phyloP scores from a whole-genome alignment of 2,113 vertebrate genomes.

The Clarias gariepinus region DNA sequence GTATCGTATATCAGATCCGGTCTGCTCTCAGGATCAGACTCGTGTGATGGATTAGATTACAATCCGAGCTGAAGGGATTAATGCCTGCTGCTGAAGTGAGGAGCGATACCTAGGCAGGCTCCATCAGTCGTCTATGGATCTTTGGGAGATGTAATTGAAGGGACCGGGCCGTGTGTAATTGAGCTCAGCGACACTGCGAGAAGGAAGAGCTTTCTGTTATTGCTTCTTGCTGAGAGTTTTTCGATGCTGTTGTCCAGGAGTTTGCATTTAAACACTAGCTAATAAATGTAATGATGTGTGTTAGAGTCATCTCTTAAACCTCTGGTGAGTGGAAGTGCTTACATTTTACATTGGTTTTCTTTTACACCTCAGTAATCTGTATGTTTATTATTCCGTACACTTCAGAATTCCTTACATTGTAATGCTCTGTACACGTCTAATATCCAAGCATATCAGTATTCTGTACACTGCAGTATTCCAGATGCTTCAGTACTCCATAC shows the following conservation, averaged over 20 bases:
- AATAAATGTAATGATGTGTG: neutral
- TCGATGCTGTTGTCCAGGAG: constrained; percentile 12
- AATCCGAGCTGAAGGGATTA: constrained; percentile 40
- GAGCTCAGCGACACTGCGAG: constrained; percentile 60
- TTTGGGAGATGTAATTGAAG: constrained; percentile 73
- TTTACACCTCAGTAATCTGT: neutral
- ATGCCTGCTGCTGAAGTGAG: constrained; percentile 50
- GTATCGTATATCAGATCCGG: neutral
- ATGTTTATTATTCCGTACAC: neutral
- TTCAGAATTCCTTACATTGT: neutral
- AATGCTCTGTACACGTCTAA: neutral
- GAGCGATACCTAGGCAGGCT: constrained; percentile 63
- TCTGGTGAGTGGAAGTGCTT: neutral
- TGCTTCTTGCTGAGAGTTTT: constrained; percentile 40
- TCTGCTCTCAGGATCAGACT: neutral
- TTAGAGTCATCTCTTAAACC: neutral
- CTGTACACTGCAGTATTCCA: neutral
- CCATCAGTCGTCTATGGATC: constrained; percentile 75
- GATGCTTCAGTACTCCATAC: neutral
- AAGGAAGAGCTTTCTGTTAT: constrained; percentile 44
- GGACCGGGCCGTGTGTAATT: constrained; percentile 72
- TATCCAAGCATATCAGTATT: too few species aligned
- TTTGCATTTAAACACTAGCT: neutral
- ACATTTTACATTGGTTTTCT: neutral
- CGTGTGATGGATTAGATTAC: constrained; percentile 26